Evolutionary conservation across 1,140 invertebrate species (phyloP).

Genomic region (Penaeus chinensis): DNA sequence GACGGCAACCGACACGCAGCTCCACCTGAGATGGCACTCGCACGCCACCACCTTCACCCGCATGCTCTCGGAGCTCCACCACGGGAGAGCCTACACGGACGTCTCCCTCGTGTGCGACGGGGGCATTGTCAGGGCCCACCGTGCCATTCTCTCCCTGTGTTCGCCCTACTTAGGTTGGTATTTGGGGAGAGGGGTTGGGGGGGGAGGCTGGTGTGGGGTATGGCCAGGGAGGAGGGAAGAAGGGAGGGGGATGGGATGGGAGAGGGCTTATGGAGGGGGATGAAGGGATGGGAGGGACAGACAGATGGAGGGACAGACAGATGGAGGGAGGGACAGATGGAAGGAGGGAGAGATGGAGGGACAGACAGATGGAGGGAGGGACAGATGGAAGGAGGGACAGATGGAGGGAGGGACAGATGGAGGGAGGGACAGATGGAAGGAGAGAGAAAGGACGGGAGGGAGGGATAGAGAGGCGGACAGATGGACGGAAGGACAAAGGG

Average conservation of each 20-base stretch:
- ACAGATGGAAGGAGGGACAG: too few species aligned
- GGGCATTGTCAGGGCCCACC: slow-evolving; percentile 61
- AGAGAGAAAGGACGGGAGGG: too few species aligned
- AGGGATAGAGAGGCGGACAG: too few species aligned
- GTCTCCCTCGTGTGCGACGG: slow-evolving; percentile 62
- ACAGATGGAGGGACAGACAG: not conserved
- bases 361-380: too few species aligned
- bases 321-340: too few species aligned
- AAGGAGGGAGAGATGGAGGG: too few species aligned
- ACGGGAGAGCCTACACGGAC: slow-evolving; percentile 59
- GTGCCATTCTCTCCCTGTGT: slow-evolving; percentile 60
- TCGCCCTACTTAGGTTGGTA: slow-evolving; percentile 59
- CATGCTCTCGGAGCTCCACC: slow-evolving; percentile 62
- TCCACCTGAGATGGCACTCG: slow-evolving; percentile 63
- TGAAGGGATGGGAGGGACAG: not conserved
- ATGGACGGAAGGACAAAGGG: too few species aligned
- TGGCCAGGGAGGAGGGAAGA: not conserved
- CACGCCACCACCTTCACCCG: slow-evolving; percentile 62
- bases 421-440: too few species aligned
- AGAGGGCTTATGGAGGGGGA: too few species aligned
- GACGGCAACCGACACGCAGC: slow-evolving; percentile 51
- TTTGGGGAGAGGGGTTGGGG: too few species aligned
- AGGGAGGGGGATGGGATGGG: not conserved
- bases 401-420: too few species aligned
- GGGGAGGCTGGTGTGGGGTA: not conserved